Base-by-base conservation (phyloP, 2,797 vertebrate genomes). In the Scolopax bukidnonensis region DNA sequence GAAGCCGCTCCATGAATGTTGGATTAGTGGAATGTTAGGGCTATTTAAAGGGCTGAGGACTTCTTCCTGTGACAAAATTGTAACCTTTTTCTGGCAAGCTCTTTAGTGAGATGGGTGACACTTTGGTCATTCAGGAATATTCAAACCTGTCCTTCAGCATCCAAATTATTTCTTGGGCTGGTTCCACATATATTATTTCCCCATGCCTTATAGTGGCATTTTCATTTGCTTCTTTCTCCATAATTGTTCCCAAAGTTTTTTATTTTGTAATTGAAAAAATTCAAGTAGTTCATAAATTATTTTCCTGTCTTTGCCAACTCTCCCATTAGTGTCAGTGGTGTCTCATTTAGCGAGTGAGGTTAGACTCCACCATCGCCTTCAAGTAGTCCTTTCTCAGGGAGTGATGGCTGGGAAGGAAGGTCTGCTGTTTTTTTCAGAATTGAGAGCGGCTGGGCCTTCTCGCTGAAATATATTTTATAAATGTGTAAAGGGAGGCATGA, bases 221-320 rank as follows among this genome's bases (percentile, higher is more conserved):
- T 88, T 86, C 59, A 74, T 74, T 84, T 69, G 69, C 61, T 92
- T 92, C 82, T 71, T 87, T 71, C 87, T 88, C 89, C 11, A 8
- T 61, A 84, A 78, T 68, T 9, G 68, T 59, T 84, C 57, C 48
- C 51, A 3, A 81, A 59, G 64, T n/a, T 43, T 56, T 80, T 81
- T 51, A 30, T 54, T 95, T 91, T 82, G 24, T 45, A 87, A 90
- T 79, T 90, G 76, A 79, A 95, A 93, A 96, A 90, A 80, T 32
- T 57, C 33, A 73, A 63, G 78, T 81, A 86, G 59, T 86, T 88
- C 30, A 56, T 78, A 67, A 78, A 84, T 94, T 90, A 90, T 94
- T 88, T 94, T 64, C 83, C 67, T 13, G 13, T 76, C 74, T 95
- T 86, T 92, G 89, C 87, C 95, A 95, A 90, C 84, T 84, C 33